Evolutionary conservation across 1,140 invertebrate genomes (phyloP), one percentile per base, ranked within the genome.

Genomic region (Odontomachus brunneus): DNA sequence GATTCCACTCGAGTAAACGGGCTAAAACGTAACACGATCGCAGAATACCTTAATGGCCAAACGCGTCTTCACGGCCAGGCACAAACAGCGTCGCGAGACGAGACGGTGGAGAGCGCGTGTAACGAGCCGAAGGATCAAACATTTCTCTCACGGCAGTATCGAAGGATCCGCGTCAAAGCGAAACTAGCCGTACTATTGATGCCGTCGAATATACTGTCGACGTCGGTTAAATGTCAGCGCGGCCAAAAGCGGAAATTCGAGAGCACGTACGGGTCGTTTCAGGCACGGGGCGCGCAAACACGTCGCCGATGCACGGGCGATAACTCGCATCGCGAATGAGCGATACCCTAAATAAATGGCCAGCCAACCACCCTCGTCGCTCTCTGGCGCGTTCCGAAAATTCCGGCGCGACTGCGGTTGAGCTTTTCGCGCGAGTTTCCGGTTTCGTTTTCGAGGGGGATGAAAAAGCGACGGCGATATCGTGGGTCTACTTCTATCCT

Each of bases 181-280:
- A 74, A 82, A 62, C 33, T n/a, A n/a, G 2, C 29, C 29, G 14
- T 38, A 74, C 57, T 15, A 62, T 73, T 60, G 66, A 49, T 51
- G 33, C 17, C 24, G 62, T 26, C 26, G 63, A 69, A 72, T 51
- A 72, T 51, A 62, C 67, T 73, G 67, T 59, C 67, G 24, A 17
- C 38, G n/a, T 82, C 48, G 38, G 44, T 24, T 82, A 82, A 82
- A 82, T 62, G 69, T 82, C 78, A 82, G 60, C 22, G 26, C 57
- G 1, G 4, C 48, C 55, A 38, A 73, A 59, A 82, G 55, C 78
- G 57, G 53, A 82, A 82, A 82, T 62, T 82, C 19, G 78, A 73
- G 78, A 78, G 65, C 67, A 49, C 24, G 38, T 62, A 73, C 15
- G 26, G 69, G 73, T 73, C 55, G 65, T 82, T 55, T 60, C 69